Evolutionary conservation across 2,888 invertebrate species (phyloP), one percentile per base, ranked within the genome.

Genomic region (Acanthosepion lycidas): DNA sequence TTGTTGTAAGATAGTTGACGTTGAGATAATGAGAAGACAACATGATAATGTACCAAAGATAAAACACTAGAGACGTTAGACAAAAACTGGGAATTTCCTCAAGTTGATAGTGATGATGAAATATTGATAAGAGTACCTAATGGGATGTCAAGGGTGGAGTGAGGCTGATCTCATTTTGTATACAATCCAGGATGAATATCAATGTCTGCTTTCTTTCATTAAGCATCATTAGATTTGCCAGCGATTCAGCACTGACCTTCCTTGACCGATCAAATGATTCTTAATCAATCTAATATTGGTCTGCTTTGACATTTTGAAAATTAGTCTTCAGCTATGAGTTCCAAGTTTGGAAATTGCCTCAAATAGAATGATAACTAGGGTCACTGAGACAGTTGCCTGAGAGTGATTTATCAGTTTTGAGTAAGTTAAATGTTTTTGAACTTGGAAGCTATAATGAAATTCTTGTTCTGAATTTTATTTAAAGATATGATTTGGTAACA

Each of bases 141-240:
- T n/a, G n/a, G 78, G 78, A n/a, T 78, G 78, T 78, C n/a, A 78
- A 78, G 12, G 78, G 78, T 78, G 78, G 78, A 78, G n/a, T 78
- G 3, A 3, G n/a, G n/a, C n/a, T 78, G 78, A 78, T 78, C 23
- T 64, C 8, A 6, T 78, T n/a, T 78, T 12, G n/a, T 78, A 15
- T 78, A 78, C 78, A 78, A 78, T 78, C 78, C 78, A 78, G 78
- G n/a, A 78, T 78, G 15, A 78, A 78, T 78, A 78, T 78, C 78
- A 78, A 33, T 78, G 78, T 78, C 78, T 78, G n/a, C n/a, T 33
- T 78, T 78, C 78, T 78, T 59, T 78, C 78, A 78, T 78, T 78
- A 78, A n/a, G 78, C 78, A n/a, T 78, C 78, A 78, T 78, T 78
- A 78, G 78, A 78, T 78, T 78, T 78, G 78, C 78, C 78, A 78